Conservation (phyloP, 2,113 vertebrate genomes). For the Origma solitaria region DNA sequence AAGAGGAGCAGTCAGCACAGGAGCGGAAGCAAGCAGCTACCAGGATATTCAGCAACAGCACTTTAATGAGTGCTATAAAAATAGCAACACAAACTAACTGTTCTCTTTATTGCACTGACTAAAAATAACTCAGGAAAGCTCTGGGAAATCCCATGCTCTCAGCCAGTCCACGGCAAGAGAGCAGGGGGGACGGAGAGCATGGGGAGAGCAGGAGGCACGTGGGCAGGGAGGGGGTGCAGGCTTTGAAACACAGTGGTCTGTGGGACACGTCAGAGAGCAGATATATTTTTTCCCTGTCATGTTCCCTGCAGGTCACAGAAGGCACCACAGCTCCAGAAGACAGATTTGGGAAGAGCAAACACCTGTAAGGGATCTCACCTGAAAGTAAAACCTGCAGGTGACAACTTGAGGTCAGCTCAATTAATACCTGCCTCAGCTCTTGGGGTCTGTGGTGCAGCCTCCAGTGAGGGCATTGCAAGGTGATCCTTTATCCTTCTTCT, state of each 20-base stretch:
- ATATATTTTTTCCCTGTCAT: neutral
- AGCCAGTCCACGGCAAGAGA: neutral
- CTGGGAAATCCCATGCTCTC: slow-evolving; percentile 42
- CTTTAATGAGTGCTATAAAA: slow-evolving; percentile 60
- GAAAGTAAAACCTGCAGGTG: neutral
- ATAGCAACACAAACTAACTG: slow-evolving; percentile 52
- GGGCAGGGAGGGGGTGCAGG: slow-evolving; percentile 14
- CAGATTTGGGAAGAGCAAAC: neutral
- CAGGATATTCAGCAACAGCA: slow-evolving; percentile 38
- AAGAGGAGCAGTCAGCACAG: slow-evolving; percentile 59
- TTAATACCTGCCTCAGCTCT: neutral
- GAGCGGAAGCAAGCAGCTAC: slow-evolving; percentile 49
- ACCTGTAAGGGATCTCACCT: neutral
- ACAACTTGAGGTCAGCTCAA: neutral
- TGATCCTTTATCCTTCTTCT: neutral
- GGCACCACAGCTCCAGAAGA: neutral
- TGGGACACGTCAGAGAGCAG: neutral
- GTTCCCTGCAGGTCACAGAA: neutral
- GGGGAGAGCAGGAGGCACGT: neutral
- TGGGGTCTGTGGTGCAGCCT: neutral
- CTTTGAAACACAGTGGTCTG: neutral
- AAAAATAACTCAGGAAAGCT: slow-evolving; percentile 54
- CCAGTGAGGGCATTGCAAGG: neutral
- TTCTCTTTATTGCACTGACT: slow-evolving; percentile 30
- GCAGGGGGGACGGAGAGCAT: neutral